Percentiles rank a stretch among this genome's conserved stretches.
phyloP scores from a whole-genome alignment of 53 echinoderm and acorn worm genomes.

The Glandiceps talaboti region DNA sequence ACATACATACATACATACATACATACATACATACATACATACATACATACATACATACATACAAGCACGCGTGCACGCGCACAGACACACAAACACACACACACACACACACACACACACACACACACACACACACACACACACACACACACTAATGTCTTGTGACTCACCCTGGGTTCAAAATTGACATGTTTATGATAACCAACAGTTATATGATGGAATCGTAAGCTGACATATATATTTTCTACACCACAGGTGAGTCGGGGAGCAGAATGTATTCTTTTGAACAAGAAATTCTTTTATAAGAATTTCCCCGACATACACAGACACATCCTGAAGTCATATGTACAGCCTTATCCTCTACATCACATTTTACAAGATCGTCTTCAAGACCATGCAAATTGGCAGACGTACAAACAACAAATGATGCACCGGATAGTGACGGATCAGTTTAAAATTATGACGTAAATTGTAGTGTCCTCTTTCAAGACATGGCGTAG shows the following conservation, averaged over 20 bases:
- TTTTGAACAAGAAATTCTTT: conserved; percentile 52
- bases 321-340: conserved; percentile 34
- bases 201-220: neutral
- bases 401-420: conserved; percentile 45
- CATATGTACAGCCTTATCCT: conserved; percentile 49
- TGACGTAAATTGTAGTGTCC: too few relatives aligned
- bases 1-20: too few relatives aligned
- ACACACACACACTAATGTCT: too few relatives aligned
- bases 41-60: too few relatives aligned
- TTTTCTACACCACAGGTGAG: conserved; percentile 25
- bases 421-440: conserved; percentile 9
- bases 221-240: too few relatives aligned
- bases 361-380: conserved; percentile 41
- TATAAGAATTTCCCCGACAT: conserved; percentile 28
- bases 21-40: too few relatives aligned
- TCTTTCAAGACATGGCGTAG: neutral
- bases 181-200: neutral
- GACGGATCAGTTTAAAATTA: neutral
- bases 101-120: neutral
- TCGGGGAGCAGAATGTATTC: conserved; percentile 45
- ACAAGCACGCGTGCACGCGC: too few relatives aligned
- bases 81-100: too few relatives aligned
- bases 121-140: neutral
- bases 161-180: neutral
- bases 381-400: conserved; percentile 32